Evolutionary conservation across 2,888 invertebrate genomes (phyloP).

Genomic region (Synanthedon myopaeformis): DNA sequence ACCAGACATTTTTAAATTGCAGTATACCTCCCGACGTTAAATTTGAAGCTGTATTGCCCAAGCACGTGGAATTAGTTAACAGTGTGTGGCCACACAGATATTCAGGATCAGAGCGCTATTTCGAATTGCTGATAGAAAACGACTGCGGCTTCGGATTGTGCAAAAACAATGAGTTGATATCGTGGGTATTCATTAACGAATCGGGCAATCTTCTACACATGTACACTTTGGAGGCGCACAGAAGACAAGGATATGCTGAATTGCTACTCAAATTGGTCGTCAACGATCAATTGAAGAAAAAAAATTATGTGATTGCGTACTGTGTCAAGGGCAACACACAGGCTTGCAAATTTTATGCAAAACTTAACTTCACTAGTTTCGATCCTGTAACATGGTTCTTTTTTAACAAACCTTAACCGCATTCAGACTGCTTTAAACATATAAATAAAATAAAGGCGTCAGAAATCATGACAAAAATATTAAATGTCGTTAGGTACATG

Average conservation of each 20-base stretch:
- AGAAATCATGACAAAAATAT: too few relatives aligned
- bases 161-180: slow-evolving; percentile 9
- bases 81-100: background rate
- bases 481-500: too few relatives aligned
- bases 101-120: slow-evolving; percentile 7
- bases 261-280: slow-evolving; percentile 8
- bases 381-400: slow-evolving; percentile 5
- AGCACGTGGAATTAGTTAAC: background rate
- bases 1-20: background rate
- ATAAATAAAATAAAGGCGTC: too few relatives aligned
- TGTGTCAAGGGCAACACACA: slow-evolving; percentile 6
- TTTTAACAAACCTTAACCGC: background rate
- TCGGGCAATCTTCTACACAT: slow-evolving; percentile 15
- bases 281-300: slow-evolving; percentile 4
- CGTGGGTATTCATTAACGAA: slow-evolving; percentile 19
- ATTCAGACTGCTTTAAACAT: too few relatives aligned
- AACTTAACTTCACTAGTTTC: slow-evolving; percentile 9
- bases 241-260: slow-evolving; percentile 12
- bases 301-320: slow-evolving; percentile 8
- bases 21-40: background rate
- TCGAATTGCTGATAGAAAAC: slow-evolving; percentile 10
- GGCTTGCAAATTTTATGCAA: slow-evolving; percentile 8
- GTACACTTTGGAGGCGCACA: slow-evolving; percentile 13
- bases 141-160: slow-evolving; percentile 17
- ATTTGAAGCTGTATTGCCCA: background rate